Conservation (phyloP, 2,797 vertebrate species). For the Spinus pinus region DNA sequence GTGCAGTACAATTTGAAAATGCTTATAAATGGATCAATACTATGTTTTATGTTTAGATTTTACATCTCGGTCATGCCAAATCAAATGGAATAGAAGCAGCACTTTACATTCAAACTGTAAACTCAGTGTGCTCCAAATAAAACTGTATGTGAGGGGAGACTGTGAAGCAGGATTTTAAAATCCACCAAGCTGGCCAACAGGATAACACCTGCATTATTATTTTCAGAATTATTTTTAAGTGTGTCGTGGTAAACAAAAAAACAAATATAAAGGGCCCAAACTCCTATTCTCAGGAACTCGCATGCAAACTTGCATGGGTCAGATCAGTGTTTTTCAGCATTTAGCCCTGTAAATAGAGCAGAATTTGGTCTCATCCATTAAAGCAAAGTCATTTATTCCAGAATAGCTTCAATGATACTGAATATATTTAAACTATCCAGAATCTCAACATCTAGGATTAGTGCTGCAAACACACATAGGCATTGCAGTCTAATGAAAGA, state of each 20-base stretch:
- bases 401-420: not conserved
- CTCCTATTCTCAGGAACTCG: not conserved
- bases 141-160: not conserved
- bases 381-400: rapidly evolving
- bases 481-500: not conserved
- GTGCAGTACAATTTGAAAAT: not conserved
- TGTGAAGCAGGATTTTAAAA: not conserved
- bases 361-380: not conserved
- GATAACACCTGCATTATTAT: not conserved
- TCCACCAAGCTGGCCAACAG: not conserved
- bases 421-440: not conserved
- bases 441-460: not conserved
- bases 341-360: not conserved
- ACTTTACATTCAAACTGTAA: conserved; percentile 11
- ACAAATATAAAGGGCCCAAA: not conserved
- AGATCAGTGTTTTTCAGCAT: not conserved
- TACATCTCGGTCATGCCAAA: not conserved
- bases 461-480: not conserved
- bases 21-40: not conserved
- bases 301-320: not conserved
- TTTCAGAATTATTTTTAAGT: not conserved
- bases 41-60: not conserved
- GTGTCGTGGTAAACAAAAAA: not conserved
- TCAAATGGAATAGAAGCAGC: not conserved
- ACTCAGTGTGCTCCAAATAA: not conserved